These are phyloP conservation scores for Gephyroberyx darwinii DNA, from an alignment of 2,797 vertebrate genomes.

Conservation along the genomic window DNA sequence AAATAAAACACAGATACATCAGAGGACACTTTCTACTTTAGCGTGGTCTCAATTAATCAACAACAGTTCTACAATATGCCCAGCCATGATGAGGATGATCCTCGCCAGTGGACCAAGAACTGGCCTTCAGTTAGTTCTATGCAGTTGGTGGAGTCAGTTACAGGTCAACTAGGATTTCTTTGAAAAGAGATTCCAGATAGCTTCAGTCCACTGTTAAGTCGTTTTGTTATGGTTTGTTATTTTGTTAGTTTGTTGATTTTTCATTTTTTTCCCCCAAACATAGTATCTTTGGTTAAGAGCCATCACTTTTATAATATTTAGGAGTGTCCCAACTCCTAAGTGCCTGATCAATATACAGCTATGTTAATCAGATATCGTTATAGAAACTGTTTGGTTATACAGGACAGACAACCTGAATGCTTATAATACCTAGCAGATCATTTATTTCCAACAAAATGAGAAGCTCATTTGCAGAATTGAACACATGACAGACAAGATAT, in stretches of 20 bases:
- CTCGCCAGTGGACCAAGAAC: not conserved
- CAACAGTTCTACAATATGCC: conserved; percentile 30
- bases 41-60: conserved; percentile 46
- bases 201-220: too few relatives aligned
- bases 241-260: not conserved
- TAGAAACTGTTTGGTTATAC: not conserved
- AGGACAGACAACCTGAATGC: not conserved
- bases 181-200: not conserved
- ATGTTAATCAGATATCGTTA: not conserved
- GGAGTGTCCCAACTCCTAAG: not conserved
- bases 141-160: not conserved
- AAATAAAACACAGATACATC: conserved; percentile 57
- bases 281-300: not conserved
- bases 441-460: not conserved
- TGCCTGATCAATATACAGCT: not conserved
- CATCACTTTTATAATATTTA: not conserved
- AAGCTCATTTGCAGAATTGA: not conserved
- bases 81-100: conserved; percentile 14
- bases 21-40: conserved; percentile 53
- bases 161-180: not conserved
- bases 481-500: conserved; percentile 42
- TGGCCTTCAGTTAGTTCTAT: conserved; percentile 10
- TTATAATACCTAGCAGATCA: not conserved
- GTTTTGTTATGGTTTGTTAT: not conserved
- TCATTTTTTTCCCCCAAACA: not conserved